Percentiles rank a stretch among this genome's conserved stretches.
Conservation (phyloP, 2,888 invertebrate genomes). For the Venusia cambrica region DNA sequence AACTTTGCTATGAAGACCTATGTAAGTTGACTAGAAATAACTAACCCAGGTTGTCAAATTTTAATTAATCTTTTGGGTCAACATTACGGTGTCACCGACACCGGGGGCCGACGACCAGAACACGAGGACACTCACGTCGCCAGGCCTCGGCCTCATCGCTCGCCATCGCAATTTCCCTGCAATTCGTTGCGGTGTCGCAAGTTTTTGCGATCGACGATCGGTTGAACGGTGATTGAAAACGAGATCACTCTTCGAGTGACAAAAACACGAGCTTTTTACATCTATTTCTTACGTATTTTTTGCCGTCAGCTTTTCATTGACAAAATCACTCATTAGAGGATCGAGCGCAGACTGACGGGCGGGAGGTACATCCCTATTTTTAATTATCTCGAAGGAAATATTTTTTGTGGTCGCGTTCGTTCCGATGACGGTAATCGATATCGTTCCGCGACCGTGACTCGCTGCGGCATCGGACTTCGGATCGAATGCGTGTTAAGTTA, state of each 20-base stretch:
- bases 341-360: slow-evolving; percentile 7
- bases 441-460: slow-evolving; percentile 29
- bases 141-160: slow-evolving; percentile 33
- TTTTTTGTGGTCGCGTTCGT: slow-evolving; percentile 20
- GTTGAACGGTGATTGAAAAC: slow-evolving; percentile 17
- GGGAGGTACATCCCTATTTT: slow-evolving; percentile 22
- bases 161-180: slow-evolving; percentile 21
- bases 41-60: too few species aligned
- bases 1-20: too few species aligned
- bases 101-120: slow-evolving; percentile 13
- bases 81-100: too few species aligned
- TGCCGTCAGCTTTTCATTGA: slow-evolving; percentile 1
- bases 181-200: slow-evolving; percentile 14
- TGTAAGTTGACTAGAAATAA: too few species aligned
- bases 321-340: slow-evolving; percentile 10
- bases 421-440: slow-evolving; percentile 30
- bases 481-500: slow-evolving; percentile 20
- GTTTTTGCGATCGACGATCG: slow-evolving; percentile 7
- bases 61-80: too few species aligned
- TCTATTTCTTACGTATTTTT: slow-evolving; percentile 8
- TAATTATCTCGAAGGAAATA: slow-evolving; percentile 24
- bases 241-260: slow-evolving; percentile 4
- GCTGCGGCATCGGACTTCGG: slow-evolving; percentile 18
- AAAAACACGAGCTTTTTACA: slow-evolving; percentile 5
- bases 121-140: slow-evolving; percentile 21